Base-by-base conservation (phyloP, 2,888 invertebrate genomes). In the Spodoptera exigua region DNA sequence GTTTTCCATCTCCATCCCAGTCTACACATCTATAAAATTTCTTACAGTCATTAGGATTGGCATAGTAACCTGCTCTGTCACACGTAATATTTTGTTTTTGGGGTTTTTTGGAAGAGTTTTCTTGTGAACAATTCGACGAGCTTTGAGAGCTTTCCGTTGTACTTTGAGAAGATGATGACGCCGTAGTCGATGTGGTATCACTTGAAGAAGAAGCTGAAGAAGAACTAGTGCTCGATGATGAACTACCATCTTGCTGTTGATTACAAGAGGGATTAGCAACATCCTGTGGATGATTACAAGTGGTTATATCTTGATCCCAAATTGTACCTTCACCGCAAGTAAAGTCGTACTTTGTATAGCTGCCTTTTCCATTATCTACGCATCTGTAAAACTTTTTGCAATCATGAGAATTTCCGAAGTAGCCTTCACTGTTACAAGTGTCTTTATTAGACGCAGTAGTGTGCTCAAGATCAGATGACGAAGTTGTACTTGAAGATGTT, bases 351-450 rank as follows among this genome's bases (percentile, higher is more conserved):
- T 95, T 95, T 2, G 90, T 94, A 51, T 90, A 95, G 14, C 95
- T 94, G 13, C 95, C 95, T 60, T 95, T 95, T 37, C 95, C 95
- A 77, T 95, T 95, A 61, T 94, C 88, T 0, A 96, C 96, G 80
- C 97, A 97, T 39, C 96, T 95, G 79, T 96, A 96, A 84, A 96
- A 96, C 79, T 95, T 96, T 27, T 93, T 93, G 76, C 96, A 96
- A 59, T 94, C 80, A 41, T 93, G 89, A 2, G 95, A 95, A 80
- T 96, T 93, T 0, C 95, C 94, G 89, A 95, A 95, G 75, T 95
- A 96, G 5, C 96, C 96, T 83, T 95, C 95, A 81, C 96, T 96
- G 53, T 83, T 77, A 21, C 87, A 81, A 57, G 85, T 76, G 21
- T 80, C 75, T 60, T 48, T 62, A 61, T 40, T 54, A 17, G 67